A percentile compares a stretch with the other conserved stretches of the same genome.
phyloP scores from a whole-genome alignment of 2,888 invertebrate genomes.

The Drosophila bunnanda region DNA sequence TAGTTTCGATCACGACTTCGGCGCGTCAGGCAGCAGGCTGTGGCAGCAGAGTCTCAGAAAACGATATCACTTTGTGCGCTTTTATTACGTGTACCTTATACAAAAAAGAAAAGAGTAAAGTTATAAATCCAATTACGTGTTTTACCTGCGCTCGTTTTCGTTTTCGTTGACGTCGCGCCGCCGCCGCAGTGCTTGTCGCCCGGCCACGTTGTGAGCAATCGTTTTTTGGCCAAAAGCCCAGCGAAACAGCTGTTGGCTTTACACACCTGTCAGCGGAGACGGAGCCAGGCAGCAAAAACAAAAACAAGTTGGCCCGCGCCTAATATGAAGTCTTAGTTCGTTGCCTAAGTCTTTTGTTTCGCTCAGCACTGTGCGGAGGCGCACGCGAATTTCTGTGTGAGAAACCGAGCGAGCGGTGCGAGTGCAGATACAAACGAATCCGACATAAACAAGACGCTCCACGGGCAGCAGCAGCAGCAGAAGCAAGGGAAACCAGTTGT shows the following conservation, averaged over 20 bases:
- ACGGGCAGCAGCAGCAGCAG: constrained; percentile 28
- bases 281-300: constrained; percentile 15
- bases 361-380: constrained; percentile 30
- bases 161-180: constrained; percentile 26
- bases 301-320: constrained; percentile 29
- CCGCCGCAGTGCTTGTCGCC: constrained; percentile 19
- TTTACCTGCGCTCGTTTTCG: constrained; percentile 47
- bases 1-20: constrained; percentile 81
- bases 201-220: constrained; percentile 31
- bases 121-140: constrained; percentile 69
- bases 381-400: constrained; percentile 60
- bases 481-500: constrained; percentile 67
- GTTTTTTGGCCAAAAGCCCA: constrained; percentile 22
- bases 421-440: constrained; percentile 40
- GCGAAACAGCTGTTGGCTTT: constrained; percentile 58
- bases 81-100: constrained; percentile 40
- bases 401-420: constrained; percentile 38
- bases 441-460: constrained; percentile 68
- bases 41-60: constrained; percentile 19
- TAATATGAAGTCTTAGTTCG: constrained; percentile 58
- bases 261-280: constrained; percentile 27
- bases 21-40: constrained; percentile 64
- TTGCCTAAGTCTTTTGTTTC: constrained; percentile 70
- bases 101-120: constrained; percentile 35
- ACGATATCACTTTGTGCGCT: constrained; percentile 34